These are phyloP conservation scores for Agrypnia vestita DNA, from an alignment of 1,140 invertebrate genomes.

Conservation along the genomic window DNA sequence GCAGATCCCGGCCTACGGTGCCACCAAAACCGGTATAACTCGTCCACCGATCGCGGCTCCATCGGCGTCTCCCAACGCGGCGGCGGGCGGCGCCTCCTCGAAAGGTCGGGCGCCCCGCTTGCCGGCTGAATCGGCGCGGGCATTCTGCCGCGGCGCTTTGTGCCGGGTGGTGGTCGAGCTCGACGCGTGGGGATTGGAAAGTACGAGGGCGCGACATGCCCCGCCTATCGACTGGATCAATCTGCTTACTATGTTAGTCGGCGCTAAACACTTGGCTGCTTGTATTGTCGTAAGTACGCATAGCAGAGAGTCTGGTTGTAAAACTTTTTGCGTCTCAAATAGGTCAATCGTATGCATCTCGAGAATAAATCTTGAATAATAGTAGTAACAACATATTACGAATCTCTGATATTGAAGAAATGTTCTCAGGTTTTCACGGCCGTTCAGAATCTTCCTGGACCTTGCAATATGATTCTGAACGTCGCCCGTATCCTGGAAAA, in stretches of 20 bases:
- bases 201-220: conserved; percentile 3
- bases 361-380: too few relatives aligned
- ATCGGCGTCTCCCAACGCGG: not conserved
- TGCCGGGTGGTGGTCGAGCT: not conserved
- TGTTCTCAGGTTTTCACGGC: too few relatives aligned
- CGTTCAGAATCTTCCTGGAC: too few relatives aligned
- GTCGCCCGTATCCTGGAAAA: too few relatives aligned
- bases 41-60: conserved; percentile 36
- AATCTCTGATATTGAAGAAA: too few relatives aligned
- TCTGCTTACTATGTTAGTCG: not conserved
- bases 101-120: not conserved
- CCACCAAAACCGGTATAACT: conserved; percentile 57
- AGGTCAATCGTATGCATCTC: too few relatives aligned
- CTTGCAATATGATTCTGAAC: too few relatives aligned
- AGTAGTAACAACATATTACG: too few relatives aligned
- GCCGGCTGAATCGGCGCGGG: not conserved
- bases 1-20: conserved; percentile 35
- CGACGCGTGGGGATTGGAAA: not conserved
- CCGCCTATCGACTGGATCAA: conserved; percentile 12
- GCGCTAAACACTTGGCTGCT: not conserved
- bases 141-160: not conserved
- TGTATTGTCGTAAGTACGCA: not conserved
- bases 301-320: too few relatives aligned
- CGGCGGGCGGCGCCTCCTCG: not conserved
- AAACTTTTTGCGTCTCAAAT: too few relatives aligned